phyloP scores from a whole-genome alignment of 2,888 invertebrate genomes.

The Ochropleura leucogaster region DNA sequence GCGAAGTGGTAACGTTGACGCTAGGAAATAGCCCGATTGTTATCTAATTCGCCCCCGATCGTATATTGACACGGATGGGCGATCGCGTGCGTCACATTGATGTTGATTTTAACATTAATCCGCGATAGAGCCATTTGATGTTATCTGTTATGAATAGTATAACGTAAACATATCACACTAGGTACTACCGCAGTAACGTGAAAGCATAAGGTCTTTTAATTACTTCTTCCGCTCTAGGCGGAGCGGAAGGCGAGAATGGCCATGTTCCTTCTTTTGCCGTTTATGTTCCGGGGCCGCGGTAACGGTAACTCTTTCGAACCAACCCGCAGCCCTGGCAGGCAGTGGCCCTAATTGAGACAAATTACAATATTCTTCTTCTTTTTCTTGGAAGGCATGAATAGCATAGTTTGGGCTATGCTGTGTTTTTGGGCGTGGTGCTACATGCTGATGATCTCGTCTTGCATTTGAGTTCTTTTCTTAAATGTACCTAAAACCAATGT shows the following conservation, averaged over 20 bases:
- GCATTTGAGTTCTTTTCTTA: not conserved
- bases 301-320: no score
- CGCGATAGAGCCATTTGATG: conserved; percentile 24
- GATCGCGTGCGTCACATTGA: conserved; percentile 53
- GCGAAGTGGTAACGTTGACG: conserved; percentile 72
- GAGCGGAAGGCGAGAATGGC: no score
- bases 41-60: conserved; percentile 77
- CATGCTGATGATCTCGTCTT: not conserved
- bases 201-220: not conserved
- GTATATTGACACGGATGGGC: conserved; percentile 77
- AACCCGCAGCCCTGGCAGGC: no score
- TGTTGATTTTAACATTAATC: conserved; percentile 57
- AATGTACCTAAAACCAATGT: not conserved
- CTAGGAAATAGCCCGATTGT: conserved; percentile 72
- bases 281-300: no score
- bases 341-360: not conserved
- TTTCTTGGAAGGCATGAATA: no score
- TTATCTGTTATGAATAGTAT: conserved; percentile 3
- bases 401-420: no score
- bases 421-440: not conserved
- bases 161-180: conserved; percentile 12
- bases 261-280: no score
- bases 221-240: no score
- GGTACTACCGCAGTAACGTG: not conserved
- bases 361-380: not conserved